A percentile compares a stretch with the other conserved stretches of the same genome.
Evolutionary conservation across 2,888 invertebrate genomes (phyloP).

Genomic region (Cheilosia urbana): DNA sequence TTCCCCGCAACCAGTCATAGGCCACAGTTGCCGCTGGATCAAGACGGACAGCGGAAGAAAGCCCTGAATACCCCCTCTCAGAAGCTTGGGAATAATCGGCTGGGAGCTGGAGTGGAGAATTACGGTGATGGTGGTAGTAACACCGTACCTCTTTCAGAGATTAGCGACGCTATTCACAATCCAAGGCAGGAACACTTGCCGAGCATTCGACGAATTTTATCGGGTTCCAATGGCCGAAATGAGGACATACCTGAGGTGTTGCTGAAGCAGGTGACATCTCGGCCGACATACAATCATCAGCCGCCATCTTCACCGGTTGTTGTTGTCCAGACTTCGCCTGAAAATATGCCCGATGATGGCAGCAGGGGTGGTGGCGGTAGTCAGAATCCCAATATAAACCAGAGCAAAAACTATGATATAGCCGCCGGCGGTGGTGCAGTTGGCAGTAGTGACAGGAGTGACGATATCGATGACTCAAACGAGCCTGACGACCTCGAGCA

Average conservation of each 20-base stretch:
- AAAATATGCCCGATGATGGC: constrained; percentile 71
- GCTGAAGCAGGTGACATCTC: constrained; percentile 87
- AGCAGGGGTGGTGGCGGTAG: constrained; percentile 48
- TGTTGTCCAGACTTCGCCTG: constrained; percentile 76
- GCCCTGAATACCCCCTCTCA: constrained; percentile 90
- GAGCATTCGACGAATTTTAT: constrained; percentile 92
- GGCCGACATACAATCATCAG: constrained; percentile 81
- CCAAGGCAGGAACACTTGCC: constrained; percentile 88
- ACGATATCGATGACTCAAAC: constrained; percentile 56
- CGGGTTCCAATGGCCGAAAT: constrained; percentile 93
- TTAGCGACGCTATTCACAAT: constrained; percentile 82
- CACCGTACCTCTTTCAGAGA: constrained; percentile 58
- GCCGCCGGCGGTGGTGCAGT: not conserved
- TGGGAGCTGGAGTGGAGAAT: constrained; percentile 57
- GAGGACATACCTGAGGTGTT: constrained; percentile 92
- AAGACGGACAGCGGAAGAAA: constrained; percentile 85
- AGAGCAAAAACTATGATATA: constrained; percentile 77
- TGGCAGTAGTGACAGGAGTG: constrained; percentile 46
- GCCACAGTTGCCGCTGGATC: constrained; percentile 46
- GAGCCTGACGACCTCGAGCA: constrained; percentile 53
- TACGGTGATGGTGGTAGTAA: constrained; percentile 57
- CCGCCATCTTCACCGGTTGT: constrained; percentile 81
- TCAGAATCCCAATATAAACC: constrained; percentile 80
- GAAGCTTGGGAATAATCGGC: constrained; percentile 83
- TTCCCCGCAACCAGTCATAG: constrained; percentile 64